Percentiles rank a stretch among this genome's conserved stretches.
Conservation (phyloP, 2,888 invertebrate species). For the Leuctra nigra region DNA sequence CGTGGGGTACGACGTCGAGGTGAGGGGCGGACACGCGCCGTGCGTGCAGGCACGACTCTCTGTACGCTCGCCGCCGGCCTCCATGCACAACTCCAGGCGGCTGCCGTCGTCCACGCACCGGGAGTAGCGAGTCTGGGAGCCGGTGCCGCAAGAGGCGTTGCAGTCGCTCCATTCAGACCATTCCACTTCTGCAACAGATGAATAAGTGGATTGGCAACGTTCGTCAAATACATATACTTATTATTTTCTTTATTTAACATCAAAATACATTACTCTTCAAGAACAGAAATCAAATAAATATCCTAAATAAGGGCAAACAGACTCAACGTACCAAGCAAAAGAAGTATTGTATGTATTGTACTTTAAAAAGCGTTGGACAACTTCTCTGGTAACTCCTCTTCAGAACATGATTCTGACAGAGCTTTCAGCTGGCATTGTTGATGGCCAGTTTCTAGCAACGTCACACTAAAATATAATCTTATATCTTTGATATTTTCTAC, state of each 20-base stretch:
- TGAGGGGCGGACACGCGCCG: constrained; percentile 26
- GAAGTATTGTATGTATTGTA: too few species aligned
- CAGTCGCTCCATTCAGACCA: constrained; percentile 36
- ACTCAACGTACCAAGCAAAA: too few species aligned
- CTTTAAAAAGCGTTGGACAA: too few species aligned
- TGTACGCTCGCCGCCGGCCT: constrained; percentile 32
- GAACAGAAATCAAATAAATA: too few species aligned
- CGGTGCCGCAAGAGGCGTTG: constrained; percentile 34
- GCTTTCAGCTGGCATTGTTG: too few species aligned
- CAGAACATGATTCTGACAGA: too few species aligned
- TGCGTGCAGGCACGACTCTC: constrained; percentile 34
- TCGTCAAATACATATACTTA: constrained; percentile 18
- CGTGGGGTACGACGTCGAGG: neutral
- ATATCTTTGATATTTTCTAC: too few species aligned
- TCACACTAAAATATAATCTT: too few species aligned
- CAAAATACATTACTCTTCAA: constrained; percentile 15
- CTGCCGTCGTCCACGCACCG: constrained; percentile 33
- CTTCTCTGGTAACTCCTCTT: too few species aligned
- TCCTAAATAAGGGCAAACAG: too few species aligned
- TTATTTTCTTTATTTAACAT: constrained; percentile 20
- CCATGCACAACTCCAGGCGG: constrained; percentile 32
- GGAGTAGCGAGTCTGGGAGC: constrained; percentile 33
- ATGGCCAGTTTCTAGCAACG: too few species aligned
- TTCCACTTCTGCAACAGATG: constrained; percentile 31
- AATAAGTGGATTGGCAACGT: constrained; percentile 20